Base-by-base conservation (phyloP, 2,888 invertebrate genomes). In the Cheiracanthium punctorium region DNA sequence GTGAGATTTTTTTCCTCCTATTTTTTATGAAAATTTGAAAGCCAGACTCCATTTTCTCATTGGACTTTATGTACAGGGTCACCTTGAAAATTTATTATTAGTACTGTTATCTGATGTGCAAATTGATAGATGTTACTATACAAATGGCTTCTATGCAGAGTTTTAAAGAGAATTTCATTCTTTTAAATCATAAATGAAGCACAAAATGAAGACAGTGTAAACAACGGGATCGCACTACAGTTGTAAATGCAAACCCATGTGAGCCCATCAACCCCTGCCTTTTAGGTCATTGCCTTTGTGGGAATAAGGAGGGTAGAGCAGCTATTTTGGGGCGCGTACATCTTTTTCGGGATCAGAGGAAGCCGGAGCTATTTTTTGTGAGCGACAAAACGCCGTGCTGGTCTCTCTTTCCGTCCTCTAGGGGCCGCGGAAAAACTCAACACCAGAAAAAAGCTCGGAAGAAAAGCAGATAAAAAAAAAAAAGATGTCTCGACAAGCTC, bases 211-310 rank as follows among this genome's bases (percentile, higher is more conserved):
- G n/a, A n/a, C n/a, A n/a, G n/a, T n/a, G n/a, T n/a, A n/a, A n/a
- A n/a, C n/a, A n/a, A n/a, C n/a, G n/a, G n/a, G n/a, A n/a, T n/a
- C n/a, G n/a, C n/a, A n/a, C n/a, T n/a, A n/a, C n/a, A n/a, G n/a
- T 82, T n/a, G 70, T 71, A 82, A 76, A 67, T 67, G 73, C 65
- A 70, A 80, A 33, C 71, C 76, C n/a, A n/a, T 29, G 82, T 28
- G 77, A 82, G 76, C 82, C 65, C 76, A 65, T 77, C 76, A 72
- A 84, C 84, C 84, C 69, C 48, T 73, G 69, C n/a, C 73, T 74
- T 69, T 52, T 69, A 84, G 84, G 84, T 84, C 84, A 84, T 84
- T 84, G 84, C 84, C 84, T 84, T 79, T 79, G 79, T 73, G 69
- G 84, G 84, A 79, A 72, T 71, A 69, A 17, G 48, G 69, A 29